Percentiles rank a stretch among this genome's conserved stretches.
These are phyloP conservation scores for Chaetophractus vellerosus DNA, from an alignment of 2,797 vertebrate species.

Conservation along the genomic window DNA sequence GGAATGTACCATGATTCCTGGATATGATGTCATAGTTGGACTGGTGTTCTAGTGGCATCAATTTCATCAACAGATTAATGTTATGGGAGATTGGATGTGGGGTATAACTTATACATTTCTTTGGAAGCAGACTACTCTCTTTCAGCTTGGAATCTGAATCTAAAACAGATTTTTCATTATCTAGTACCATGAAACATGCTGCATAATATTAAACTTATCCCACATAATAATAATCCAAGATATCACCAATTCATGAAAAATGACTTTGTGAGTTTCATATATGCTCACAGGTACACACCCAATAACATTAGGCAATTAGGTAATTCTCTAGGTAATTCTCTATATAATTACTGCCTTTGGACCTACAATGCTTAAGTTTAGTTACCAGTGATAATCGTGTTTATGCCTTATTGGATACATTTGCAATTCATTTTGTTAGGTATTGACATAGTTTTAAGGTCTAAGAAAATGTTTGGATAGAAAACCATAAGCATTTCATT, in stretches of 20 bases:
- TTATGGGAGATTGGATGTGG: not conserved
- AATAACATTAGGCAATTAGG: not conserved
- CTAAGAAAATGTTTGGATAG: constrained; percentile 67
- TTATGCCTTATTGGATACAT: not conserved
- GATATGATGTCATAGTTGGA: not conserved
- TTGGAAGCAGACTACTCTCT: not conserved
- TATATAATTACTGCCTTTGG: not conserved
- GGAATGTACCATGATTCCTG: not conserved
- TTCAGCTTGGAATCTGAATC: not conserved
- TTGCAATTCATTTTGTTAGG: constrained; percentile 49
- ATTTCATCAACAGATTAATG: constrained; percentile 3
- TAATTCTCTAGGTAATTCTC: not conserved
- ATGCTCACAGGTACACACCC: not conserved
- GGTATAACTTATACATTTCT: not conserved
- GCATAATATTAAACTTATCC: not conserved
- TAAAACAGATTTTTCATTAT: not conserved
- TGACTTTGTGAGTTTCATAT: not conserved
- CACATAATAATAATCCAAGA: not conserved
- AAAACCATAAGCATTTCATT: constrained; percentile 71
- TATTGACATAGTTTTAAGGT: constrained; percentile 36
- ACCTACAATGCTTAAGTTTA: not conserved
- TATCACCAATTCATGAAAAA: not conserved
- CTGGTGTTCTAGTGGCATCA: not conserved
- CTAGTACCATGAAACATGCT: not conserved
- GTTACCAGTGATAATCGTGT: constrained; percentile 6